Base-by-base conservation (phyloP, 2,888 invertebrate species). In the Aphidius colemani region DNA sequence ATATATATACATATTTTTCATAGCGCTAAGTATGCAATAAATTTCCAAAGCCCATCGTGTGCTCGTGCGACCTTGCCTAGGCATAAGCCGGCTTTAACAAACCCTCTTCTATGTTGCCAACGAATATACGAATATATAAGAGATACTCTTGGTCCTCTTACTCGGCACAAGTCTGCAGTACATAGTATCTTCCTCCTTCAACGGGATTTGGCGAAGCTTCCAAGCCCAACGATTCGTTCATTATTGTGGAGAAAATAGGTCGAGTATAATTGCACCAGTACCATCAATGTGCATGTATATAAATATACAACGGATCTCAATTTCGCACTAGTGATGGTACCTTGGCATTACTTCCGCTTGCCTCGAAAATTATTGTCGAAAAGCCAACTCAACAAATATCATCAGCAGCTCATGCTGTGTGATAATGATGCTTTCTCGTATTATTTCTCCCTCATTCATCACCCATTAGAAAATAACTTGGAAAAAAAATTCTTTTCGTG, bases 221-320 rank as follows among this genome's bases (percentile, higher is more conserved):
- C 79, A 71, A 56, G 65, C 63, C 65, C 64, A 67, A 69, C 75
- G 72, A 75, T 74, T 75, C 75, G 72, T 75, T 76, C 74, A 78
- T 78, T 78, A 80, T 80, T 77, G 78, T 78, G 75, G 71, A 76
- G 76, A 77, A 80, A 79, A 80, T 79, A 74, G 79, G 79, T 79
- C 79, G 78, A 72, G 73, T 74, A 74, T 79, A 78, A 80, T 79
- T 79, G 77, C 77, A 67, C 61, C 64, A 65, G 51, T 49, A 58
- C 44, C 30, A 30, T 30, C 30, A 30, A 30, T 5, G 30, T 30
- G 5, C 5, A 30, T 30, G 5, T 30, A 30, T 5, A 30, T 5
- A 30, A 64, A 44, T 53, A 56, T 8, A 39, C 58, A 62, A 67
- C 67, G 64, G 69, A 69, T 69, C 70, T 69, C 70, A 70, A 71